phyloP scores from a whole-genome alignment of 2,888 invertebrate genomes.

The Drosophila birchii region DNA sequence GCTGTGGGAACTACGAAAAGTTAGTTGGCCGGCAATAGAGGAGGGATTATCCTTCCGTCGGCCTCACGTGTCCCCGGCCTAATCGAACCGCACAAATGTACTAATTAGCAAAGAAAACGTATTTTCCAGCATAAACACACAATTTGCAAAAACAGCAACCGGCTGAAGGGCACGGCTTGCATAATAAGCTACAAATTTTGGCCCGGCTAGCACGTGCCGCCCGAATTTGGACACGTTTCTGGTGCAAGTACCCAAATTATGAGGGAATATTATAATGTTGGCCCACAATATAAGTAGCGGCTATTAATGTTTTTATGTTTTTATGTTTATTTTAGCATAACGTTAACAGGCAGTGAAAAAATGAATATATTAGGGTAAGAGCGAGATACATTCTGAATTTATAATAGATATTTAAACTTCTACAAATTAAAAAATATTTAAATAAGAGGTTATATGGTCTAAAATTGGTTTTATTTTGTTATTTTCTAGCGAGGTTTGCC shows the following conservation, averaged over 20 bases:
- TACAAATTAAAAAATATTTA: background rate
- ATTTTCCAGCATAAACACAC: conserved; percentile 49
- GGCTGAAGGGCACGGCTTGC: conserved; percentile 37
- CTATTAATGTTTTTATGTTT: conserved; percentile 21
- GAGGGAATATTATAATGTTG: conserved; percentile 15
- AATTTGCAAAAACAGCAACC: conserved; percentile 49
- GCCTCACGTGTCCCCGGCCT: conserved; percentile 43
- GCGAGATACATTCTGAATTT: background rate
- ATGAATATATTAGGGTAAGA: background rate
- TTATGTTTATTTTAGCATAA: conserved; percentile 12
- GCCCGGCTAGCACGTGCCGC: conserved; percentile 30
- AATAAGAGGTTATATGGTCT: background rate
- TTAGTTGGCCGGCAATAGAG: conserved; percentile 20
- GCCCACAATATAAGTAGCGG: conserved; percentile 8
- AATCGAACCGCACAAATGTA: conserved; percentile 53
- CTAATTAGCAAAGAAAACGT: conserved; percentile 53
- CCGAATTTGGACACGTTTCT: conserved; percentile 35
- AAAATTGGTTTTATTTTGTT: background rate
- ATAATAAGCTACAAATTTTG: conserved; percentile 40
- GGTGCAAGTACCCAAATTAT: conserved; percentile 26
- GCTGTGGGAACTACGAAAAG: conserved; percentile 27
- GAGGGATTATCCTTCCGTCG: conserved; percentile 32
- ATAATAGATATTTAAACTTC: background rate
- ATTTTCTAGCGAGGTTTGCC: background rate
- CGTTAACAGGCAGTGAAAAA: background rate